Conservation (phyloP, 2,113 vertebrate species). For the Dascyllus trimaculatus region DNA sequence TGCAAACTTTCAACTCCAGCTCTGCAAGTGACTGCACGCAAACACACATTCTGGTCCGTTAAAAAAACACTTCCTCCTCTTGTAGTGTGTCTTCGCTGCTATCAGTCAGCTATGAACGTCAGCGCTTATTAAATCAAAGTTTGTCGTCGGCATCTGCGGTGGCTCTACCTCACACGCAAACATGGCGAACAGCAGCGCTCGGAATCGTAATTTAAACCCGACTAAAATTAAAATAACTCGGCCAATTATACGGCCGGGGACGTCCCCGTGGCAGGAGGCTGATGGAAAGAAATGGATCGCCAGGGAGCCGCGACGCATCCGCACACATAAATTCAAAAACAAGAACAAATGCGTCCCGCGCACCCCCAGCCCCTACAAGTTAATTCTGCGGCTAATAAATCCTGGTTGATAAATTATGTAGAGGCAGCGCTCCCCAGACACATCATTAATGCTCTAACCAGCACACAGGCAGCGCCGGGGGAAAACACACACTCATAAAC, state of each 20-base stretch:
- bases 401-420: conserved; percentile 79
- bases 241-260: conserved; percentile 52
- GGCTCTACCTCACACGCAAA: background rate
- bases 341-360: conserved; percentile 49
- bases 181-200: too few relatives aligned
- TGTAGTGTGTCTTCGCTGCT: too few relatives aligned
- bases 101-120: too few relatives aligned
- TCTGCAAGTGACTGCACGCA: too few relatives aligned
- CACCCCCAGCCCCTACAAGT: conserved; percentile 36
- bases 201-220: conserved; percentile 36
- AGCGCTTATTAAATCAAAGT: too few relatives aligned
- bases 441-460: conserved; percentile 79
- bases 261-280: conserved; percentile 35
- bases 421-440: conserved; percentile 61
- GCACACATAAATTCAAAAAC: conserved; percentile 58
- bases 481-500: conserved; percentile 4
- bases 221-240: conserved; percentile 55
- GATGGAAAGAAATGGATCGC: conserved; percentile 65
- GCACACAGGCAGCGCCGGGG: conserved; percentile 49
- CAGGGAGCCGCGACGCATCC: conserved; percentile 47
- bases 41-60: too few relatives aligned
- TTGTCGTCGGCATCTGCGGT: too few relatives aligned
- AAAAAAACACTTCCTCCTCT: too few relatives aligned
- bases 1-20: too few relatives aligned
- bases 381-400: conserved; percentile 77